Conservation (phyloP, 2,888 invertebrate genomes). For the Oscheius myriophilus region DNA sequence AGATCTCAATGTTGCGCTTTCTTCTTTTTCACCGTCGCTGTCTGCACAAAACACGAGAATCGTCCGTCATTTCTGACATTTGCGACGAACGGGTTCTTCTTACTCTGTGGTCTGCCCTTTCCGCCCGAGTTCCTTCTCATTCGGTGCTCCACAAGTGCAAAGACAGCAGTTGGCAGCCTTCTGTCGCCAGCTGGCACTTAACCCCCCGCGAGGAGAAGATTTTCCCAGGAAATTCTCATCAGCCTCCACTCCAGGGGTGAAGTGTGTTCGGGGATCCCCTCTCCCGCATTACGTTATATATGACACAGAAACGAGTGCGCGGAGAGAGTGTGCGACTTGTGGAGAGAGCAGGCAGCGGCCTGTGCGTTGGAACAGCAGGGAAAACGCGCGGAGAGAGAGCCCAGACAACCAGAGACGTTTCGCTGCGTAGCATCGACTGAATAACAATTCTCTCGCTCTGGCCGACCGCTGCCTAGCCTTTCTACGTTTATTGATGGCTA, state of each 20-base stretch:
- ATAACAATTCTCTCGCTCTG: constrained; percentile 32
- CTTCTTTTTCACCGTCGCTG: no score
- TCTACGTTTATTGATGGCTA: constrained; percentile 24
- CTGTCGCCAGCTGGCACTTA: no score
- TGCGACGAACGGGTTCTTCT: no score
- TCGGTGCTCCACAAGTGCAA: no score
- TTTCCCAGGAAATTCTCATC: not conserved
- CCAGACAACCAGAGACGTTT: constrained; percentile 13
- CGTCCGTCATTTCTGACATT: no score
- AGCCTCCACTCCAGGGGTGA: not conserved
- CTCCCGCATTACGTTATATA: constrained; percentile 35
- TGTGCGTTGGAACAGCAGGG: constrained; percentile 17
- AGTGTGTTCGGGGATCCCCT: constrained; percentile 20
- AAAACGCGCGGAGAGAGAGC: constrained; percentile 12
- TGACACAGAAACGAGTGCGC: constrained; percentile 25
- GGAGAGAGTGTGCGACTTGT: constrained; percentile 15
- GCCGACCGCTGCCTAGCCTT: constrained; percentile 25
- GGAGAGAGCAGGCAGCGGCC: constrained; percentile 22
- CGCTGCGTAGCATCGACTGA: constrained; percentile 40
- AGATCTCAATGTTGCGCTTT: no score
- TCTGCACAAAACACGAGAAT: no score
- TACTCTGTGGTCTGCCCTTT: no score
- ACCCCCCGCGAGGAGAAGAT: not conserved
- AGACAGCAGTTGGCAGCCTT: no score
- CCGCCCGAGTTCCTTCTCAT: no score